Percentiles rank a stretch among this genome's conserved stretches.
Evolutionary conservation across 2,888 invertebrate genomes (phyloP).

Genomic region (Atethmia centrago): DNA sequence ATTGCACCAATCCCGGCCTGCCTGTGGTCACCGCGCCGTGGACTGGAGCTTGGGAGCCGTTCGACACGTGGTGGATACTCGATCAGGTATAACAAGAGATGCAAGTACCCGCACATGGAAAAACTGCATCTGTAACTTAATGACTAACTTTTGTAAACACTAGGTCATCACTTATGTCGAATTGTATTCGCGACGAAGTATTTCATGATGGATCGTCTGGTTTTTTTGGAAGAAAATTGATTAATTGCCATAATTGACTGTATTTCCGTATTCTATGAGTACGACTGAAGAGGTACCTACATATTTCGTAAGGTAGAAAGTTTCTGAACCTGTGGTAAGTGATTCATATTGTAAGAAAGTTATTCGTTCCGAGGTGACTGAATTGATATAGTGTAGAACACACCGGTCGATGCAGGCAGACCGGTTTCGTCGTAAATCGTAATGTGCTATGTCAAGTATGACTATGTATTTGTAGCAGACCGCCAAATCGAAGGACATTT

Average conservation of each 20-base stretch:
- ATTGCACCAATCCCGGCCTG: slow-evolving; percentile 91
- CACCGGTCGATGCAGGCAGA: slow-evolving; percentile 78
- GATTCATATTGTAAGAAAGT: slow-evolving; percentile 86
- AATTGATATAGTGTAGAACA: slow-evolving; percentile 80
- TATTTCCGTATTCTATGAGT: slow-evolving; percentile 27
- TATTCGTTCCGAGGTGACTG: slow-evolving; percentile 82
- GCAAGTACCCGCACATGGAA: slow-evolving; percentile 51
- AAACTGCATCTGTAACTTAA: slow-evolving; percentile 25
- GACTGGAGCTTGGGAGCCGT: slow-evolving; percentile 49
- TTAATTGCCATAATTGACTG: background rate
- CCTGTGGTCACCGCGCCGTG: slow-evolving; percentile 83
- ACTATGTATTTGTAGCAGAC: slow-evolving; percentile 68
- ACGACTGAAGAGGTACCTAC: slow-evolving; percentile 31
- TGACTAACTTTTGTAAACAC: slow-evolving; percentile 47
- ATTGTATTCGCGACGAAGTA: slow-evolving; percentile 35
- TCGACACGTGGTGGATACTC: slow-evolving; percentile 68
- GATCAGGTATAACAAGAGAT: slow-evolving; percentile 70
- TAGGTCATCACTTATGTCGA: slow-evolving; percentile 58
- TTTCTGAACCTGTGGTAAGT: slow-evolving; percentile 69
- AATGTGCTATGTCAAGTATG: slow-evolving; percentile 69
- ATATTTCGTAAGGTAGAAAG: slow-evolving; percentile 66
- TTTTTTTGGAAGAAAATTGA: slow-evolving; percentile 20
- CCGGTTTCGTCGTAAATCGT: slow-evolving; percentile 87
- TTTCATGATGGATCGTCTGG: slow-evolving; percentile 39
- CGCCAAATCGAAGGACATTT: slow-evolving; percentile 80